phyloP scores from a whole-genome alignment of 1,140 invertebrate genomes.

The Sycophila sp. region DNA sequence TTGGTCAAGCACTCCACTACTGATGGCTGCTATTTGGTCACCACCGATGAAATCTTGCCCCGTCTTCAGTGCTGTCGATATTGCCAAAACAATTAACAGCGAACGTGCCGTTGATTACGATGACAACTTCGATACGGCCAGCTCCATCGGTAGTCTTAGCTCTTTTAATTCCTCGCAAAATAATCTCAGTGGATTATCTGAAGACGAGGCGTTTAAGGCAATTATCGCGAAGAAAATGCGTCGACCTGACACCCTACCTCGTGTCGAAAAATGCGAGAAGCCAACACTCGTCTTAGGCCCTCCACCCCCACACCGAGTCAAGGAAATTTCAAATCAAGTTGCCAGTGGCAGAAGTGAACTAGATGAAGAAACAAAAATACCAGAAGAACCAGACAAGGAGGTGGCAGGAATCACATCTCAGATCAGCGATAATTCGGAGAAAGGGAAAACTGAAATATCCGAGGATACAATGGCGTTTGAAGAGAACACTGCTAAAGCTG shows the following conservation, averaged over 20 bases:
- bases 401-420: too few relatives aligned
- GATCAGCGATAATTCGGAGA: slow-evolving; percentile 18
- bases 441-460: slow-evolving; percentile 30
- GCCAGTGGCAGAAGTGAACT: background rate
- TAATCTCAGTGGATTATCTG: slow-evolving; percentile 52
- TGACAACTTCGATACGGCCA: slow-evolving; percentile 51
- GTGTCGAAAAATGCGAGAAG: background rate
- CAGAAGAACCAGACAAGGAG: background rate
- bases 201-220: slow-evolving; percentile 75
- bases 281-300: background rate
- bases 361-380: too few relatives aligned
- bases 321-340: background rate
- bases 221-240: slow-evolving; percentile 60
- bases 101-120: slow-evolving; percentile 61
- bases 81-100: slow-evolving; percentile 73
- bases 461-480: slow-evolving; percentile 27
- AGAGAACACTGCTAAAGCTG: slow-evolving; percentile 39
- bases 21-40: slow-evolving; percentile 86
- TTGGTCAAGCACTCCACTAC: slow-evolving; percentile 86
- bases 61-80: slow-evolving; percentile 74
- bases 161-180: slow-evolving; percentile 60
- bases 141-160: slow-evolving; percentile 58
- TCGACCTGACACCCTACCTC: background rate
- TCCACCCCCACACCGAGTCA: background rate
- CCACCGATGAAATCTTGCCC: slow-evolving; percentile 79